phyloP scores from a whole-genome alignment of 2,888 invertebrate genomes.

The Taphrorychus bicolor region DNA sequence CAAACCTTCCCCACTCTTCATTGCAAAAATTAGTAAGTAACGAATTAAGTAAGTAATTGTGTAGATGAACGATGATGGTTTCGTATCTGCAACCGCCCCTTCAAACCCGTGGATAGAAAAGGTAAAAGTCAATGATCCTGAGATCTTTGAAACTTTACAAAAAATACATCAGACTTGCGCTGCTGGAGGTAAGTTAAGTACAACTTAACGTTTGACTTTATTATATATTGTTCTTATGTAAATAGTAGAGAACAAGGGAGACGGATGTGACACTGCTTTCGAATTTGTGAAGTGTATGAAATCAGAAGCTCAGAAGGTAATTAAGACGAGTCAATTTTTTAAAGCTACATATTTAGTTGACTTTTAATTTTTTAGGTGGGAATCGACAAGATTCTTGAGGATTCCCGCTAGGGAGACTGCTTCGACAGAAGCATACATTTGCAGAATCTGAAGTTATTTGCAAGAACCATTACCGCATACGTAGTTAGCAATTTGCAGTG shows the following conservation, averaged over 20 bases:
- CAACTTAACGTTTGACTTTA: background rate
- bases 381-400: background rate
- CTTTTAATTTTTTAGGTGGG: background rate
- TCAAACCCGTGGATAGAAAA: constrained; percentile 40
- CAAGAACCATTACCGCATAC: too few species aligned
- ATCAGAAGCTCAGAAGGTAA: constrained; percentile 45
- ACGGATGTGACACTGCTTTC: constrained; percentile 47
- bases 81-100: constrained; percentile 29
- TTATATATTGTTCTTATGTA: too few species aligned
- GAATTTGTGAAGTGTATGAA: constrained; percentile 44
- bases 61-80: constrained; percentile 42
- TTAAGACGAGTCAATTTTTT: constrained; percentile 3
- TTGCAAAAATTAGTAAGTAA: too few species aligned
- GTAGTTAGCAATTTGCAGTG: too few species aligned
- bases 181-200: too few species aligned
- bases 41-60: background rate
- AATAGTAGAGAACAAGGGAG: constrained; percentile 43
- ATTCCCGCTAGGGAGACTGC: background rate
- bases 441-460: too few species aligned
- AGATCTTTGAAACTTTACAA: constrained; percentile 40
- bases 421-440: too few species aligned
- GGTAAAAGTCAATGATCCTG: constrained; percentile 43
- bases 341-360: background rate
- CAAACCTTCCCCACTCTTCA: background rate
- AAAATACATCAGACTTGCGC: constrained; percentile 37